Evolutionary conservation across 2,797 vertebrate species (phyloP), one percentile per base, ranked within the genome.

Genomic region (Sebastes taczanowskii): DNA sequence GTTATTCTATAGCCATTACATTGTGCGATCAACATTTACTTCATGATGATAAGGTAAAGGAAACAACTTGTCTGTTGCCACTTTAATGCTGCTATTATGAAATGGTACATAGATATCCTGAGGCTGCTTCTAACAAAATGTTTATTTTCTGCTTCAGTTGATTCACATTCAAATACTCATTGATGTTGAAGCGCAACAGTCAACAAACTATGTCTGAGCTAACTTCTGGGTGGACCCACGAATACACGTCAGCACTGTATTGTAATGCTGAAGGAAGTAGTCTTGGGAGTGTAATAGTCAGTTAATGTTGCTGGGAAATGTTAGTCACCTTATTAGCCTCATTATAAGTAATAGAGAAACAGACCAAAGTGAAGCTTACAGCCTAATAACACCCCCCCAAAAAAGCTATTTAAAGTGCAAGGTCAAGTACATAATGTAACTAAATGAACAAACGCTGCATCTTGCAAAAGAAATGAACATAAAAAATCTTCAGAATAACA

Each of bases 141-240:
- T 20, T 42, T 27, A 14, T 82, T 64, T 35, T 66, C 10, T 16
- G 29, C 20, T 78, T 75, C 32, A 60, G 73, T 38, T 14, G 18
- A 34, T 29, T 76, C 14, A 4, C 29, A n/a, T 70, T 74, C 7
- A 65, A 61, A 9, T 6, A 25, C 14, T 16, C 11, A 2, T 23
- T 62, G 25, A 58, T 27, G 32, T 32, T 38, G 25, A 18, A 30
- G 74, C 72, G 52, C 63, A 78, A 73, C 69, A 79, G 77, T 55
- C 67, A 82, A 35, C 61, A 79, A 74, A 56, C 42, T 58, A 25
- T 65, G 67, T 69, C 71, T 55, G 38, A 62, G 34, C 9, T 8
- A 22, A 77, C 10, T 22, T 69, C 29, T 34, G 16, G 38, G 64
- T 64, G 29, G 64, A 73, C 63, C 65, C 8, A 18, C 22, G 72